phyloP scores from a whole-genome alignment of 2,888 invertebrate species.

The Portevinia maculata region DNA sequence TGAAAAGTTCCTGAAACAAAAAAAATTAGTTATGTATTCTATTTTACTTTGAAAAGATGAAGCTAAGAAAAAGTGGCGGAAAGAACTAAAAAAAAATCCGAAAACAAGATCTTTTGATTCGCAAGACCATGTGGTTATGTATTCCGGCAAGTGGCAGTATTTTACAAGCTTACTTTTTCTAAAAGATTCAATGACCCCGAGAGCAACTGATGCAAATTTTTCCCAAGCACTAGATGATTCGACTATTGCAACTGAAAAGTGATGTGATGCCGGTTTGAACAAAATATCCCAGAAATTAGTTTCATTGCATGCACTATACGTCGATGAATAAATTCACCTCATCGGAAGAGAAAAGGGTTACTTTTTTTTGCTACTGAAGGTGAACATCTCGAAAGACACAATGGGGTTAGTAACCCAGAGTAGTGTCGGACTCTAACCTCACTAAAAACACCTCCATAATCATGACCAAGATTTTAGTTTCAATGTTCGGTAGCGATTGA shows the following conservation, averaged over 20 bases:
- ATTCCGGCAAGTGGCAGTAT: constrained; percentile 1
- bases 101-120: neutral
- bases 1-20: neutral
- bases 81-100: constrained; percentile 13
- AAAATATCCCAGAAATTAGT: neutral
- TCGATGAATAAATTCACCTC: neutral
- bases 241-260: neutral
- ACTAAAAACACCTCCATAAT: too few species aligned
- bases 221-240: neutral
- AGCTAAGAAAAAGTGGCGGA: constrained; percentile 11
- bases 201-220: neutral
- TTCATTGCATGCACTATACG: neutral
- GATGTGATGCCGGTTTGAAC: too few species aligned
- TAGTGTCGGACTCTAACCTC: too few species aligned
- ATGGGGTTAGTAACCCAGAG: too few species aligned
- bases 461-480: too few species aligned
- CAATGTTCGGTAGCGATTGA: too few species aligned
- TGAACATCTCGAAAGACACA: too few species aligned
- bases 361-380: too few species aligned
- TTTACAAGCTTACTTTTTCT: constrained; percentile 8
- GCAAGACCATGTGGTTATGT: neutral
- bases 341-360: neutral
- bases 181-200: neutral
- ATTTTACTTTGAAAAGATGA: constrained; percentile 20
- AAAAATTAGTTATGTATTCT: neutral